A percentile compares a stretch with the other conserved stretches of the same genome.
phyloP scores from a whole-genome alignment of 2,113 vertebrate species.

The Gulo gulo region DNA sequence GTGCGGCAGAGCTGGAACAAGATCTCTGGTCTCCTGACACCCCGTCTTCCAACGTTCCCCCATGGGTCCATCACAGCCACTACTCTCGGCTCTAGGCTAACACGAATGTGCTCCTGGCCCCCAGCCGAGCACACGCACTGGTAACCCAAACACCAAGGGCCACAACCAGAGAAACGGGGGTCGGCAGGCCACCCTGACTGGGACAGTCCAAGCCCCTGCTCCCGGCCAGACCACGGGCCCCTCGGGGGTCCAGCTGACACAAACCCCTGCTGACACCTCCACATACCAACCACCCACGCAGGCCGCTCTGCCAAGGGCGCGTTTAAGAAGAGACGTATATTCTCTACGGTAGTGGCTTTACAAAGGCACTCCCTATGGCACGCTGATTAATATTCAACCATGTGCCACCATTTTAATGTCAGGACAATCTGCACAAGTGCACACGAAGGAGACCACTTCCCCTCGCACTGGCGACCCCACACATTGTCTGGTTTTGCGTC shows the following conservation, averaged over 20 bases:
- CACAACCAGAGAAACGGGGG: background rate
- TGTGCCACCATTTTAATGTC: background rate
- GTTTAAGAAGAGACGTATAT: background rate
- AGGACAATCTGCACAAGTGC: background rate
- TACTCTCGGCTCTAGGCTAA: background rate
- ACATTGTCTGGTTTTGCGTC: background rate
- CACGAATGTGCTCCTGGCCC: background rate
- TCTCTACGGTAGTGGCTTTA: background rate
- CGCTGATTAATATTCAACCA: background rate
- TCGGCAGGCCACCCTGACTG: rapidly evolving
- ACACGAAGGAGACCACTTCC: background rate
- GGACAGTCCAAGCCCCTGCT: background rate
- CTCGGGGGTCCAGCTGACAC: too few relatives aligned
- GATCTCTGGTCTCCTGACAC: background rate
- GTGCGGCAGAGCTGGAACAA: background rate
- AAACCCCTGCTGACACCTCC: background rate
- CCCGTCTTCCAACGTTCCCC: background rate
- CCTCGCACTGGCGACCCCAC: rapidly evolving
- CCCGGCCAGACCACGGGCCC: background rate
- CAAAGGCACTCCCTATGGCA: background rate
- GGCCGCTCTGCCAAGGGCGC: background rate
- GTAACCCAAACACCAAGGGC: background rate
- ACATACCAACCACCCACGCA: too few relatives aligned
- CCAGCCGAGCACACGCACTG: rapidly evolving
- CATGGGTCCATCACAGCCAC: background rate